Evolutionary conservation across 2,113 vertebrate genomes (phyloP), one percentile per base, ranked within the genome.

Genomic region (Sander vitreus): DNA sequence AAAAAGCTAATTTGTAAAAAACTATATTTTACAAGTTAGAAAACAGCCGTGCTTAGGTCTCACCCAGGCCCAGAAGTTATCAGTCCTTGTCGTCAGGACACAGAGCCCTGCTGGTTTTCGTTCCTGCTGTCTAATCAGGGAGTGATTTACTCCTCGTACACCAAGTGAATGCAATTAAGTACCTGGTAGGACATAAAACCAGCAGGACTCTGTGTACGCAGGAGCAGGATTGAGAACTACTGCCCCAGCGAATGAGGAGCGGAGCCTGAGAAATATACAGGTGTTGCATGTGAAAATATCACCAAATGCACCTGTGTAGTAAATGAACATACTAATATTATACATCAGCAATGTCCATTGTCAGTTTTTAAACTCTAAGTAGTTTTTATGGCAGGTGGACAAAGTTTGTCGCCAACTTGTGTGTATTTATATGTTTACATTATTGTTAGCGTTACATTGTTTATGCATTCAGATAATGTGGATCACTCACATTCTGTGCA

Each of bases 111-210:
- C 81, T 81, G 83, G 48, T 72, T 86, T 82, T 85, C 33, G 54
- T 82, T 76, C 73, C 63, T 76, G 54, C 76, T 50, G 21, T 79
- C 36, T 83, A 72, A 76, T 83, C 68, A 85, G 59, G 39, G 36
- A 77, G 33, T 43, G 68, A 70, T 89, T 85, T 81, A 68, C 9
- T 75, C 69, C 2, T 43, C 11, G 21, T 59, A 74, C 54, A 79
- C 39, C 30, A 58, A 58, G 58, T 60, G 50, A 51, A 75, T 68
- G 78, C 63, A 86, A 79, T 89, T 88, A 88, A 80, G 36, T 78
- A 80, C 69, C 63, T 83, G 81, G 67, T 73, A 78, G 68, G 81
- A 81, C 69, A 85, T 71, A 73, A 89, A 85, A 72, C 11, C 87
- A 87, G 87, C 71, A 74, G 30, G 83, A 81, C 65, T 85, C 43